Evolutionary conservation across 2,113 vertebrate species (phyloP), one percentile per base, ranked within the genome.

Genomic region (Stercorarius parasiticus): DNA sequence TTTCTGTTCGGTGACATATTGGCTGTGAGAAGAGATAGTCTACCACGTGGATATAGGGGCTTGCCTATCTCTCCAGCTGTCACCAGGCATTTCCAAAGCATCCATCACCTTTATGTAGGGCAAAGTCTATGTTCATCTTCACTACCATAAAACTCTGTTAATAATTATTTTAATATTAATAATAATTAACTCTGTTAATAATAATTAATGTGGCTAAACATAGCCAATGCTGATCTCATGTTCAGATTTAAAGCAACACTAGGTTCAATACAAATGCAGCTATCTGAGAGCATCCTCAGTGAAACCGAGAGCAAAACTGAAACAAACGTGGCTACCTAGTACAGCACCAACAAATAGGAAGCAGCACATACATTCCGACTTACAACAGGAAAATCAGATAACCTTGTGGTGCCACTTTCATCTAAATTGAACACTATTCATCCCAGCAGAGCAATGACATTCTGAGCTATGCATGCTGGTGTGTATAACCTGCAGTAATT

Each of bases 1-100:
- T 95, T 97, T 97, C 88, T 93, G 78, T 87, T 97, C 5, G 10
- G 15, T 88, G 61, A 74, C 79, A 19, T 36, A 27, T 45, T 94
- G 59, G 26, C 36, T 87, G 62, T 88, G 64, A 94, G 78, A 79
- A 56, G 87, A 94, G 38, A 32, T 4, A 78, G 18, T 56, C 47
- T 69, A 65, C 19, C 2, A 1, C 6, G 1, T 10, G 15, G 13
- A 32, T 43, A 8, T 22, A 40, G 30, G 18, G 40, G 2, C 34
- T 91, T 83, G 7, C 15, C 10, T 61, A 7, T 40, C 26, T 26
- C 87, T 72, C 43, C 50, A 91, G n/a, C 5, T 38, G 3, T 50
- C 64, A 64, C 21, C 12, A 58, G n/a, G 22, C 13, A 66, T 71
- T 76, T 80, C 36, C 52, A 71, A 86, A 93, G 30, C 11, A 13